Evolutionary conservation across 2,888 invertebrate genomes (phyloP), one percentile per base, ranked within the genome.

Genomic region (Sarcophaga caerulescens): DNA sequence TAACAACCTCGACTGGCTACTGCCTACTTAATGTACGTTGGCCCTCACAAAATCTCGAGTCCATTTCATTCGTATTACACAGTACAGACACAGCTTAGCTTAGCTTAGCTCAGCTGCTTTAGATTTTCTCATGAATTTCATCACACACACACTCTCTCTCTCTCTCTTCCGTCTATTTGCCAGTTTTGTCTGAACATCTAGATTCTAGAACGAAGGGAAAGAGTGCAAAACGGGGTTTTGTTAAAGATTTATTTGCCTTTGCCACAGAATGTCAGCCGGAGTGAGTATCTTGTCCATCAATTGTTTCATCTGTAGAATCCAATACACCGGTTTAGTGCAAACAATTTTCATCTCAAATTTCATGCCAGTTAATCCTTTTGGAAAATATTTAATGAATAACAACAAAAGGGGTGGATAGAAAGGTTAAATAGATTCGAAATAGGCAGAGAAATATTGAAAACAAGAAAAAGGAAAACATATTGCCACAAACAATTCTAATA

Each of bases 1-100:
- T 65, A 76, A 82, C 76, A 82, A 82, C 21, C 63, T 25, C 35
- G 52, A 17, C 52, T 52, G 79, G 82, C 85, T 82, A 83, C 85
- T 82, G 75, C 85, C 70, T 76, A 81, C 77, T 81, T 44, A 59
- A 25, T 76, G 60, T 77, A 73, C 44, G 57, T 21, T 21, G 44
- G 66, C 19, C 19, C 60, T 44, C 19, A 66, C n/a, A 19, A 35
- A 44, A 45, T 45, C 44, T 44, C 66, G 4, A 44, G 35, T 66
- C 44, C 21, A 23, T 23, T 63, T 21, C 19, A 66, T 17, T 44
- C 66, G 8, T 35, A 35, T 35, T 35, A 10, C 10, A 35, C 1
- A 35, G 35, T 0, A 1, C 1, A 8, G 8, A 6, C 25, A 6
- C 6, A 25, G 25, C 35, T 35, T 35, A 35, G 35, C 35, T 35